A percentile compares a stretch with the other conserved stretches of the same genome.
phyloP scores from a whole-genome alignment of 2,113 vertebrate genomes.

The Hyperoodon ampullatus region DNA sequence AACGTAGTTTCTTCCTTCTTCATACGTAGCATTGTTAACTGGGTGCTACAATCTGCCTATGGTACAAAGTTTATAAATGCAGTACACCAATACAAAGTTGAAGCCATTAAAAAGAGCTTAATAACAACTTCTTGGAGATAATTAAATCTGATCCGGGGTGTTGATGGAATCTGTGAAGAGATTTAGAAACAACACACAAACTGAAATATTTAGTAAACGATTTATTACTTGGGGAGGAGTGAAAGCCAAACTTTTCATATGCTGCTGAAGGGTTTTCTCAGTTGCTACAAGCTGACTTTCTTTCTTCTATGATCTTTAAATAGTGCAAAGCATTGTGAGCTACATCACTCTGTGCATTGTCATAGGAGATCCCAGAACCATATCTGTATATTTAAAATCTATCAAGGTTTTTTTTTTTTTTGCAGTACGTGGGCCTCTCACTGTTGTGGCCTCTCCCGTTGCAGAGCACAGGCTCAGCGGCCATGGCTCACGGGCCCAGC shows the following conservation, averaged over 20 bases:
- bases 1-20: constrained; percentile 43
- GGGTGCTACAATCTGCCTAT: constrained; percentile 18
- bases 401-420: not conserved
- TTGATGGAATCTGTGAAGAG: constrained; percentile 38
- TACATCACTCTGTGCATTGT: constrained; percentile 87
- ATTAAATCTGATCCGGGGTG: constrained; percentile 24
- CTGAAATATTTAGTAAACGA: constrained; percentile 30
- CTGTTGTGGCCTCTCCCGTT: too few species aligned
- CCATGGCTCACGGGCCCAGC: too few species aligned
- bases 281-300: constrained; percentile 59
- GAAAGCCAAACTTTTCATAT: not conserved
- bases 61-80: constrained; percentile 79
- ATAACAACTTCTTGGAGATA: constrained; percentile 58
- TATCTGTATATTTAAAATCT: constrained; percentile 41
- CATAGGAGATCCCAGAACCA: constrained; percentile 88
- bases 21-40: constrained; percentile 36
- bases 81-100: constrained; percentile 70
- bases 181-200: constrained; percentile 57
- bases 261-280: not conserved
- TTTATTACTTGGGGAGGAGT: constrained; percentile 41
- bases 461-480: too few species aligned
- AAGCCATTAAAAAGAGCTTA: constrained; percentile 77
- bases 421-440: too few species aligned
- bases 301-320: constrained; percentile 86
- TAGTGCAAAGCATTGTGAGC: constrained; percentile 90